Percentiles rank a stretch among this genome's conserved stretches.
These are phyloP conservation scores for Diplodus puntazzo DNA, from an alignment of 2,797 vertebrate genomes.

Conservation along the genomic window DNA sequence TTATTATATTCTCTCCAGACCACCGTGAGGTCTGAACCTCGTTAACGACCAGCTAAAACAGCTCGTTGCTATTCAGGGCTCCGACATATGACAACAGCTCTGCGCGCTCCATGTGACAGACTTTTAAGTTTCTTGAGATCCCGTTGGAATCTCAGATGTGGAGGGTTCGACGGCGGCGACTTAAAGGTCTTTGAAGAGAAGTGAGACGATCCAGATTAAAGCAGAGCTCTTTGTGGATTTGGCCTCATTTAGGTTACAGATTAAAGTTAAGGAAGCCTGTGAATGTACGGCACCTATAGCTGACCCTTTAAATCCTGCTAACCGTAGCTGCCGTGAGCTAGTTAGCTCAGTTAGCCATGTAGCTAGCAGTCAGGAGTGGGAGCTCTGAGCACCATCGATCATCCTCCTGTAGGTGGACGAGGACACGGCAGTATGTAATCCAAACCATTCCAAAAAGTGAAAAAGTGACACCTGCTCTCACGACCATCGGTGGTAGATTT, in stretches of 20 bases:
- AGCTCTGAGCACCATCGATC: no score
- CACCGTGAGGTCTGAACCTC: not conserved
- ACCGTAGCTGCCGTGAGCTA: no score
- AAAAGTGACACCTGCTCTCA: no score
- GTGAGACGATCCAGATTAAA: conserved; percentile 27
- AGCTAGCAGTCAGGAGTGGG: no score
- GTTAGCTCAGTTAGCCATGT: no score
- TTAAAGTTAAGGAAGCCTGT: conserved; percentile 7
- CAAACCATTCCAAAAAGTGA: no score
- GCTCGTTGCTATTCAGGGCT: not conserved
- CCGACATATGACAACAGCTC: not conserved
- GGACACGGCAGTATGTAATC: no score
- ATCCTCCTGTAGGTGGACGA: no score
- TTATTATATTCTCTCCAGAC: not conserved
- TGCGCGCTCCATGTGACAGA: not conserved
- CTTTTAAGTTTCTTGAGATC: not conserved
- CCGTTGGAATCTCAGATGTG: conserved; percentile 2
- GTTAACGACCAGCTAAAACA: not conserved
- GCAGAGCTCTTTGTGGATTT: conserved; percentile 9
- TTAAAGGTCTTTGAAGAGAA: conserved; percentile 25
- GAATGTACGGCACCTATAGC: not conserved
- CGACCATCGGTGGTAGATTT: no score
- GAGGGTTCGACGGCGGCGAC: not conserved
- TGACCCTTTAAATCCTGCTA: not conserved
- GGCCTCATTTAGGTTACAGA: conserved; percentile 25